phyloP scores from a whole-genome alignment of 2,888 invertebrate genomes.

The Dryobota labecula region DNA sequence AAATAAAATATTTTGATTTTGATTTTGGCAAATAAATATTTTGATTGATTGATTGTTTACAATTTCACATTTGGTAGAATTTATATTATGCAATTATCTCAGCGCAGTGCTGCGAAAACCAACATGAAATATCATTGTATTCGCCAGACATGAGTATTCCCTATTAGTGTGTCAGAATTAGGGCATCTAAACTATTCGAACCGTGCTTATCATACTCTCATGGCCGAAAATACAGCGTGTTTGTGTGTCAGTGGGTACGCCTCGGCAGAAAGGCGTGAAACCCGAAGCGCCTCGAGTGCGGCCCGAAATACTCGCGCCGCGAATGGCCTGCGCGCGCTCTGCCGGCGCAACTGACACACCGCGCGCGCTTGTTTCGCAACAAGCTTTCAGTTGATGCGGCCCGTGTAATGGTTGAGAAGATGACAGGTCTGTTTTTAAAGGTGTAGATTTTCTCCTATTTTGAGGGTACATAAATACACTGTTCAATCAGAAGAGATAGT shows the following conservation, averaged over 20 bases:
- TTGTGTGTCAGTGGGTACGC: constrained; percentile 64
- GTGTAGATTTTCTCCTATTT: not conserved
- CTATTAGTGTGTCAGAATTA: constrained; percentile 32
- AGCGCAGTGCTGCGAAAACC: not conserved
- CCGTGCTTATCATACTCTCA: constrained; percentile 43
- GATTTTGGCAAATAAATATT: too few relatives aligned
- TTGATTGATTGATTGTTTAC: too few relatives aligned
- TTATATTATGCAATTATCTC: constrained; percentile 6
- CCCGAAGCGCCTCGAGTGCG: constrained; percentile 71
- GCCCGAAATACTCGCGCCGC: constrained; percentile 75
- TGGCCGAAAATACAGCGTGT: constrained; percentile 55
- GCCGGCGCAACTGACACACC: constrained; percentile 57
- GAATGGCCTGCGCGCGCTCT: constrained; percentile 68
- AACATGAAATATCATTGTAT: constrained; percentile 14
- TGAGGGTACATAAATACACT: not conserved
- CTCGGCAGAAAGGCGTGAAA: constrained; percentile 66
- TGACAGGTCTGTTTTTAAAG: not conserved
- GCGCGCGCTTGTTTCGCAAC: constrained; percentile 77
- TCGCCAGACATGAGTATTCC: constrained; percentile 28
- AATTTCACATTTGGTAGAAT: not conserved
- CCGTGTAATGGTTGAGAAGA: constrained; percentile 24
- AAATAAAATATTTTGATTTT: too few relatives aligned
- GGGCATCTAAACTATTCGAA: constrained; percentile 34
- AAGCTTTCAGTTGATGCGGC: constrained; percentile 58
- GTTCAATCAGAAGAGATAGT: not conserved